Base-by-base conservation (phyloP, 2,113 vertebrate species). In the Sapayoa aenigma region DNA sequence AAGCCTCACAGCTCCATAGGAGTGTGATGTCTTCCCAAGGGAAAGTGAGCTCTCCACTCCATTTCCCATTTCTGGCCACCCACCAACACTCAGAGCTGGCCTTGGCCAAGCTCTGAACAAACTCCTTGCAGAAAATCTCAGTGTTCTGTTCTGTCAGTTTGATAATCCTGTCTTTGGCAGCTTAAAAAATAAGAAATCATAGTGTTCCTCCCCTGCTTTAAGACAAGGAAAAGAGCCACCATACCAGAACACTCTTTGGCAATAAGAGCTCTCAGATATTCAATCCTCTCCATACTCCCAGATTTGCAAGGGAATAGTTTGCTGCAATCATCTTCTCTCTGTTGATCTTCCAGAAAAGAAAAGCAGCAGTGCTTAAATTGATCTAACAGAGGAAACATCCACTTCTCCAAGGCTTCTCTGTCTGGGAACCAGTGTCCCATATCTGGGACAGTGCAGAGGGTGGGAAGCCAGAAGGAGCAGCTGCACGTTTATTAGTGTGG, bases 11-110 rank as follows among this genome's bases (percentile, higher is more conserved):
- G 74, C 58, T 31, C 30, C 82, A 42, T 31, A 21, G 9, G n/a
- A n/a, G 55, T 7, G 28, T 1, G 4, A n/a, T 6, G 0, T 9
- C 31, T 68, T 56, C 35, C 22, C 37, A 13, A 1, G 2, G 46
- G 50, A 30, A 39, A 72, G 49, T 5, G 66, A 89, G 42, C 53
- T 63, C 37, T 21, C 23, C 30, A 73, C 68, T 92, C 52, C 44
- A 14, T 44, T 46, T 41, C 76, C 18, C 30, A 2, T 52, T 84
- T 55, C 78, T 86, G 79, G 46, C 79, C 72, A 10, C 42, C 76
- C 55, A 50, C 50, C 67, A 79, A 56, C 37, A 59, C 1, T 3
- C 73, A 87, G 52, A 66, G 52, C 42, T 55, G 55, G 79, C n/a
- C 42, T 55, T 62, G 88, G 52, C 71, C 72, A 59, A 35, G 59